Base-by-base conservation (phyloP, 2,797 vertebrate genomes). In the Epinephelus coioides region DNA sequence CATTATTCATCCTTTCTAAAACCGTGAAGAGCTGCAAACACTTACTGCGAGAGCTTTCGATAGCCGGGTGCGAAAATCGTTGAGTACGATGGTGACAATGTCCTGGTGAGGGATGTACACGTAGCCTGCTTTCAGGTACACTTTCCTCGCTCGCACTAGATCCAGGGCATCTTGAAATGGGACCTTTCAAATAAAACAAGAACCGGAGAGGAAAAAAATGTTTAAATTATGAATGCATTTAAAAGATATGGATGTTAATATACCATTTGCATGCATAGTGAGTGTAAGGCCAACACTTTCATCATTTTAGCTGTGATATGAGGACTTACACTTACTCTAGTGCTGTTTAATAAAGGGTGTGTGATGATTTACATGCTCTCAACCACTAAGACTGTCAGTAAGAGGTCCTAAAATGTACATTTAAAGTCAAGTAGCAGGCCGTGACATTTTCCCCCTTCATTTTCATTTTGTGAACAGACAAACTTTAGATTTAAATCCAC, bases 21-120 rank as follows among this genome's bases (percentile, higher is more conserved):
- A 57, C 34, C 13, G 3, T 1, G 1, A 59, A 61, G 21, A 47
- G 38, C 3, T 40, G 23, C 3, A 21, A 75, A 72, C 62, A 97
- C 98, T 97, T 95, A 99, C 98, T 50, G 98, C 98, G 13, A 99
- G 95, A 15, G 98, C 98, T 95, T 97, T 99, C 12, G 98, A 99
- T 2, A 99, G 90, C 59, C 95, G 95, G 9, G 96, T 95, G 88
- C 98, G 97, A 73, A 97, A 99, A 86, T 97, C 97, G 71, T 98
- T 99, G 76, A 96, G 91, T 64, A 99, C 95, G 61, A 98, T 97
- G 0, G 94, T 90, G 86, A 97, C 91, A 0, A 99, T 97, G 11
- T 99, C 98, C 70, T 95, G 95, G 64, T 97, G 96, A 11, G 98
- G 98, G 76, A 99, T 96, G 72, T 95, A 99, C 0, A 95, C 97